Conservation (phyloP, 2,113 vertebrate genomes). For the Baryphthengus martii region DNA sequence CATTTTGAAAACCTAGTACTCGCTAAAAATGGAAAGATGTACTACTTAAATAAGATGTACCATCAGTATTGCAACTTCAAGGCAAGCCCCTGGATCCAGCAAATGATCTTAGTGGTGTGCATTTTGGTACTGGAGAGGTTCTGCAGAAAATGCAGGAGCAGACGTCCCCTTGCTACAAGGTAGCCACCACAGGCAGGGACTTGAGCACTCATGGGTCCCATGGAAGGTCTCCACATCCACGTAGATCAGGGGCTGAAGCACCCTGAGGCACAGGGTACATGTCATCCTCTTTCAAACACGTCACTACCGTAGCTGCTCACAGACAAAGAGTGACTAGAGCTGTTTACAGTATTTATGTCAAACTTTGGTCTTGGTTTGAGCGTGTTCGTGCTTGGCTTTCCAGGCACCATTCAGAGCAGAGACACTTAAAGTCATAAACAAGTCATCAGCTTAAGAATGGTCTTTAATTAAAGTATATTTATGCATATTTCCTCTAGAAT, state of each 20-base stretch:
- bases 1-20: background rate
- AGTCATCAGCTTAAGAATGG: background rate
- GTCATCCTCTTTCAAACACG: background rate
- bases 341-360: background rate
- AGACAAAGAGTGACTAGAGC: background rate
- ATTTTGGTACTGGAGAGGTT: background rate
- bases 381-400: background rate
- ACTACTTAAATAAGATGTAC: background rate
- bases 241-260: background rate
- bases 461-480: background rate
- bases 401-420: background rate
- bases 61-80: background rate
- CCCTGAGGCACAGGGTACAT: background rate
- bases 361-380: background rate
- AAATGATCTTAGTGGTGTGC: background rate
- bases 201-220: rapidly evolving
- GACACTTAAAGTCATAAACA: background rate
- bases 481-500: background rate
- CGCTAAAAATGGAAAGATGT: background rate
- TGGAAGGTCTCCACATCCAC: background rate
- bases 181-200: background rate
- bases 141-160: rapidly evolving
- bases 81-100: background rate
- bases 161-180: background rate
- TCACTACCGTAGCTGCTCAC: background rate